Percentiles rank a stretch among this genome's conserved stretches.
These are phyloP conservation scores for Cossypha caffra DNA, from an alignment of 2,797 vertebrate genomes.

Conservation along the genomic window DNA sequence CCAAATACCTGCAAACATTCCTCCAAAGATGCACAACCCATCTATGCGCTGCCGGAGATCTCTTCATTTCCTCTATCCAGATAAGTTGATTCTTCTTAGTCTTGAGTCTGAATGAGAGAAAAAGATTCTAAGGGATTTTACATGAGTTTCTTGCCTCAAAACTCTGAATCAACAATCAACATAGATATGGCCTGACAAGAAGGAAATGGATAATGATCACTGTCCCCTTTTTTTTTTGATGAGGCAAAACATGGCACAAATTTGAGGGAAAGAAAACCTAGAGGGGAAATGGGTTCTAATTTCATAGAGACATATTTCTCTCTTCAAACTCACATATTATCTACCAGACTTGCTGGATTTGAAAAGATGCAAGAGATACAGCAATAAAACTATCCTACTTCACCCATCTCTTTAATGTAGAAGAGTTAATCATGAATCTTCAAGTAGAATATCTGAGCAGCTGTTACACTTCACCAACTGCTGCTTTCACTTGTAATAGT, in stretches of 20 bases:
- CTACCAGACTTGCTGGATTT: constrained; percentile 48
- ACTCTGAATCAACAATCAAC: background rate
- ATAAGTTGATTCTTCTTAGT: background rate
- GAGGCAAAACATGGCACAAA: background rate
- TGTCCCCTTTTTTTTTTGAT: background rate
- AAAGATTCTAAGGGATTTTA: background rate
- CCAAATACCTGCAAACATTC: background rate
- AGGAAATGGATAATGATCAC: background rate
- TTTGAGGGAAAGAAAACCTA: background rate
- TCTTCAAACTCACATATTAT: constrained; percentile 33
- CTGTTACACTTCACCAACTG: constrained; percentile 65
- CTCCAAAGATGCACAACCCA: background rate
- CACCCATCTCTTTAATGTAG: constrained; percentile 31
- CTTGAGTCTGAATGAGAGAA: background rate
- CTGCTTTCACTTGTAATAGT: constrained; percentile 51
- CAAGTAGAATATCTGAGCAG: constrained; percentile 66
- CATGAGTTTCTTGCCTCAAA: background rate
- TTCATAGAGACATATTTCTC: background rate
- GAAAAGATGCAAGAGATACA: constrained; percentile 53
- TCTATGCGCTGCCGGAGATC: background rate
- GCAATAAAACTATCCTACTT: constrained; percentile 52
- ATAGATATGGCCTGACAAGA: background rate
- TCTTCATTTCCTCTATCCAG: background rate
- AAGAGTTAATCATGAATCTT: constrained; percentile 67
- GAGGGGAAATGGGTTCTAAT: constrained; percentile 23